These are phyloP conservation scores for rabbit (Oryctolagus cuniculus) DNA, from an alignment of 2,113 vertebrate species.

Conservation along the genomic window mOryCun1.1 NC_091442.1:28084501-28085000, in stretches of 20 bases:
- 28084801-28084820: neutral
- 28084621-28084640: neutral
- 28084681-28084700: slow-evolving; percentile 86
- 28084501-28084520: neutral
- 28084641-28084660: neutral
- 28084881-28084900: neutral
- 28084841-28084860: neutral
- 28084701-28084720: neutral
- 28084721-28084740: neutral
- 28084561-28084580: neutral
- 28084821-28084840: neutral
- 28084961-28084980: neutral
- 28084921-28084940: neutral
- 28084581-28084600: neutral
- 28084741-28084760: neutral
- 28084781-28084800: neutral
- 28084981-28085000: neutral
- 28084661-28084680: slow-evolving; percentile 94
- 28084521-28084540: neutral
- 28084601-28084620: neutral
- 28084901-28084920: neutral
- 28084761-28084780: fast-evolving
- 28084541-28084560: neutral
- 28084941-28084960: neutral
- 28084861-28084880: neutral